Base-by-base conservation (phyloP, 1,140 invertebrate species). In the Camponotus pennsylvanicus region DNA sequence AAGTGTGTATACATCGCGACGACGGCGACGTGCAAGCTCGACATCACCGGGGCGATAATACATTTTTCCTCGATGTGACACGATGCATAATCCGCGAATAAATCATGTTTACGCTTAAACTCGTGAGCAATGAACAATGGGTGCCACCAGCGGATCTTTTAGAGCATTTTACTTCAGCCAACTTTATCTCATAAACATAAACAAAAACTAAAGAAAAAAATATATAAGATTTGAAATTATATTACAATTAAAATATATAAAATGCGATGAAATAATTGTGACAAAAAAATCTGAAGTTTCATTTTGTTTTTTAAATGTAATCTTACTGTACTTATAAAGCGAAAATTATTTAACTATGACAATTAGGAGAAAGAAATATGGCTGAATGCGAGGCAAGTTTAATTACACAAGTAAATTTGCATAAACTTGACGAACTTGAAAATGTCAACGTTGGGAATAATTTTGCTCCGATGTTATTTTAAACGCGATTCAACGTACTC, bases 51-150 rank as follows among this genome's bases (percentile, higher is more conserved):
- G 37, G 32, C 34, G 63, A 69, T 79, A 79, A 79, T 69, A 79
- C 63, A 32, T 79, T 79, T 79, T 69, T 34, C 64, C 77, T 37
- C 42, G 32, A 79, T 69, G 49, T 18, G 77, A 79, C 77, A 34
- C 45, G 64, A 79, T 45, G 77, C 77, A 69, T 79, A 79, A 79
- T 79, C 77, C 77, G 45, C 42, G 77, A 79, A 79, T 79, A 79
- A 69, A 79, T 79, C 77, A 79, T 67, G 77, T 79, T 79, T 69
- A 79, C n/a, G 77, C 32, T 69, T 52, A 52, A 67, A 42, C 42
- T 52, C 63, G 63, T n/a, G 63, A 69, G 77, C 45, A 79, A 69
- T 69, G 63, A 79, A 69, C 77, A 77, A 77, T 59, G 21, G 37
- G 42, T 15, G n/a, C 2, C 37, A 61, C 73, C 40, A n/a, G n/a